These are phyloP conservation scores for Luperina nickerlii DNA, from an alignment of 2,888 invertebrate species.

Conservation along the genomic window DNA sequence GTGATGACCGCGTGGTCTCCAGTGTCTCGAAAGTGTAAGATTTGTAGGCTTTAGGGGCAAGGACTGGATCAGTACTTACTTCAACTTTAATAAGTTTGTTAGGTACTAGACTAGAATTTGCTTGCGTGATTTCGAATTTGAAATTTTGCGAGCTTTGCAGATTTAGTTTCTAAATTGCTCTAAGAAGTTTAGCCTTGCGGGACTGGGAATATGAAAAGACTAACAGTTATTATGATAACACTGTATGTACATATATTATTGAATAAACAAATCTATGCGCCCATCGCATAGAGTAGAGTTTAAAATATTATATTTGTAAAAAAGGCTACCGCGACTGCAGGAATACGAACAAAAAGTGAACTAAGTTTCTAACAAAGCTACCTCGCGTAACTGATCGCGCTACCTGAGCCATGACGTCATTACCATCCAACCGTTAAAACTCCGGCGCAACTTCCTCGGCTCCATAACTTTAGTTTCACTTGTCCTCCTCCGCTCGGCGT, in stretches of 20 bases:
- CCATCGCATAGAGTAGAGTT: not conserved
- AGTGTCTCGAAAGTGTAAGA: constrained; percentile 11
- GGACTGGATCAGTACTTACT: not conserved
- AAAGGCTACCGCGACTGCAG: not conserved
- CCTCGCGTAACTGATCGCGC: not conserved
- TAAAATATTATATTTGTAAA: not conserved
- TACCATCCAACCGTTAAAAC: constrained; percentile 1
- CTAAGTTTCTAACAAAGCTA: not conserved
- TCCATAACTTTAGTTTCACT: constrained; percentile 17
- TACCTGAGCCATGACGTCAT: constrained; percentile 11
- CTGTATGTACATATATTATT: not conserved
- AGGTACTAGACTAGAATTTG: constrained; percentile 16
- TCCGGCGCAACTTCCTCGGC: not conserved
- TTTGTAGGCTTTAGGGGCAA: not conserved
- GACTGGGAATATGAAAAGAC: not conserved
- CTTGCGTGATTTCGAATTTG: constrained; percentile 28
- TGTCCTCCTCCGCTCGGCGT: not conserved
- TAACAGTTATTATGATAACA: not conserved
- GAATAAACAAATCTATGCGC: not conserved
- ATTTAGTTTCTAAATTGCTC: constrained; percentile 12
- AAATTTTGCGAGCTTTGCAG: constrained; percentile 17
- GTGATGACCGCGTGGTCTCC: constrained; percentile 31
- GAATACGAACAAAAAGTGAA: not conserved
- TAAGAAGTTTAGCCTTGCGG: constrained; percentile 2
- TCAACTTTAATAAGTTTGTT: constrained; percentile 27